Conservation (phyloP, 2,888 invertebrate species). For the Dugesia japonica region DNA sequence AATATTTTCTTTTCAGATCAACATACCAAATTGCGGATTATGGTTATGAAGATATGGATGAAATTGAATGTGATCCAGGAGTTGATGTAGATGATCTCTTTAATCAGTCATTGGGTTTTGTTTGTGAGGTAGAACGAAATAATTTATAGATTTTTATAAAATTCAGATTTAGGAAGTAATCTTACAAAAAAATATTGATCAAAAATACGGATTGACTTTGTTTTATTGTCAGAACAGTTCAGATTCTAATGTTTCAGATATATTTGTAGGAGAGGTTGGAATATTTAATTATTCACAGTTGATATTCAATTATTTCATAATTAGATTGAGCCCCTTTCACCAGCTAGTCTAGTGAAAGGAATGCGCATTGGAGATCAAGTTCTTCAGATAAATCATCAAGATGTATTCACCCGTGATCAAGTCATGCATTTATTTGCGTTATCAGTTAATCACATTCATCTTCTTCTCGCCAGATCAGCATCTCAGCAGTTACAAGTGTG, state of each 20-base stretch:
- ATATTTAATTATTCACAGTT: neutral
- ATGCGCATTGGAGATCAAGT: neutral
- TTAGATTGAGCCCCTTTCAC: neutral
- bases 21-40: neutral
- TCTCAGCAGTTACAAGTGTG: conserved; percentile 7
- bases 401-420: conserved; percentile 10
- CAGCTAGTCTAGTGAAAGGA: neutral
- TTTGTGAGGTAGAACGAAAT: conserved; percentile 10
- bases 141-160: too few species aligned
- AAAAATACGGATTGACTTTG: neutral
- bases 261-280: neutral
- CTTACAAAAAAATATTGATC: neutral
- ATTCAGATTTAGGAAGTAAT: neutral
- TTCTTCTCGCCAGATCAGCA: neutral
- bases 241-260: neutral
- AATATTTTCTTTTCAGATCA: neutral
- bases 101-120: conserved; percentile 1
- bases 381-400: conserved; percentile 10
- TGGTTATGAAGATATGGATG: neutral
- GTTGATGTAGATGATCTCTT: conserved; percentile 8
- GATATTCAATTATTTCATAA: neutral
- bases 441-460: neutral
- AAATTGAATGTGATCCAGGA: neutral
- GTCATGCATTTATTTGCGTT: neutral
- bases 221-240: conserved; percentile 4